Evolutionary conservation across 2,113 vertebrate genomes (phyloP).

Genomic region (Gracilinanus agilis): DNA sequence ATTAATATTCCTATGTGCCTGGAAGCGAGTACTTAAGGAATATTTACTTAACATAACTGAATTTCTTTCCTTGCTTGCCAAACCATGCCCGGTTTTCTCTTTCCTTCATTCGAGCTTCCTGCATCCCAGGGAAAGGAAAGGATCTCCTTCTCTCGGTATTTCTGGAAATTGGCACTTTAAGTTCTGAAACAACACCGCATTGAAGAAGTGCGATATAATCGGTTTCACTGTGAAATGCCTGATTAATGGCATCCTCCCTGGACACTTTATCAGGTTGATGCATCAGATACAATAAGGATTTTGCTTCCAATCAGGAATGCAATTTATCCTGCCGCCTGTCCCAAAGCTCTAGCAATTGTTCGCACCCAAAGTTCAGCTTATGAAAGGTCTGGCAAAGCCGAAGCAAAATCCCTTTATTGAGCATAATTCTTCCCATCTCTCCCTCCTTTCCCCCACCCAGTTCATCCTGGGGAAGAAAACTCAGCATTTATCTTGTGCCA

Average conservation of each 20-base stretch:
- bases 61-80: neutral
- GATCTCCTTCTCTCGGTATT: neutral
- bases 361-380: constrained; percentile 42
- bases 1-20: neutral
- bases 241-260: neutral
- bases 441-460: neutral
- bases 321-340: constrained; percentile 17
- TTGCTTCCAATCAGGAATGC: constrained; percentile 37
- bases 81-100: neutral
- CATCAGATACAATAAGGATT: constrained; percentile 33
- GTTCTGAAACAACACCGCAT: neutral
- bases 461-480: neutral
- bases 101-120: neutral
- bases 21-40: neutral
- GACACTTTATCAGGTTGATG: neutral
- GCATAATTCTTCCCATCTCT: neutral
- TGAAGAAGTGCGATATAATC: neutral
- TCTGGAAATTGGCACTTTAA: constrained; percentile 1
- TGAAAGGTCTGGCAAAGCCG: constrained; percentile 42
- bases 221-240: neutral
- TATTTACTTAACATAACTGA: neutral
- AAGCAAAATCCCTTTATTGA: constrained; percentile 29
- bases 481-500: neutral
- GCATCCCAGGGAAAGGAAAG: neutral
- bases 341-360: neutral